Base-by-base conservation (phyloP, 2,113 vertebrate species). In the Kryptolebias marmoratus region DNA sequence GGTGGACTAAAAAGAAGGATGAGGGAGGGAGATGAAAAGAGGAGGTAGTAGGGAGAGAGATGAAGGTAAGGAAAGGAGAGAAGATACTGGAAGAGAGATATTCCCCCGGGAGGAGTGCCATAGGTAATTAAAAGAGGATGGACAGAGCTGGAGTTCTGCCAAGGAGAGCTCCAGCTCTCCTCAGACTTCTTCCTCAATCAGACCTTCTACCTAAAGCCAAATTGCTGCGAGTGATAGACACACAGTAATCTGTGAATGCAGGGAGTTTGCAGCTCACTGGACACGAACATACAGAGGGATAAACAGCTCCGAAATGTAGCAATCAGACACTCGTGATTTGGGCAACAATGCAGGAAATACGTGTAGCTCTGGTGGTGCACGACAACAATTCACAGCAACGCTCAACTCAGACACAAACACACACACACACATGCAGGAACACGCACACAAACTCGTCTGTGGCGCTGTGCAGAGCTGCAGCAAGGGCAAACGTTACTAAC, bases 121-220 rank as follows among this genome's bases (percentile, higher is more conserved):
- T 90, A 89, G 89, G 91, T 92, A 92, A 92, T 92, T 92, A 92
- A 92, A 90, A 89, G 73, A 90, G 89, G 85, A 89, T 88, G 90
- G 91, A 89, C 91, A 88, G 77, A 83, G 77, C 83, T 90, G 90
- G 90, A 92, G 65, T 77, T 61, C 76, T 78, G 90, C 91, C 91
- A 91, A 81, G 52, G 62, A 88, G 78, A 82, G 82, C 83, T 85
- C 82, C 82, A 84, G 83, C 84, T 85, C 81, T 78, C 78, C 61
- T 83, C 73, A 86, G 84, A 84, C 87, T 84, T 84, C 85, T 84
- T 79, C 65, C 79, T 85, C 82, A 88, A 86, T 90, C 86, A 88
- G 80, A 75, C 56, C 71, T 73, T 79, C 53, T 81, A 81, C 72
- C 80, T 75, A 80, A 73, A 89, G 83, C 74, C 65, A 87, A 72